Percentiles rank a stretch among this genome's conserved stretches.
Evolutionary conservation across 2,888 invertebrate genomes (phyloP).

Genomic region (Microctonus aethiopoides): DNA sequence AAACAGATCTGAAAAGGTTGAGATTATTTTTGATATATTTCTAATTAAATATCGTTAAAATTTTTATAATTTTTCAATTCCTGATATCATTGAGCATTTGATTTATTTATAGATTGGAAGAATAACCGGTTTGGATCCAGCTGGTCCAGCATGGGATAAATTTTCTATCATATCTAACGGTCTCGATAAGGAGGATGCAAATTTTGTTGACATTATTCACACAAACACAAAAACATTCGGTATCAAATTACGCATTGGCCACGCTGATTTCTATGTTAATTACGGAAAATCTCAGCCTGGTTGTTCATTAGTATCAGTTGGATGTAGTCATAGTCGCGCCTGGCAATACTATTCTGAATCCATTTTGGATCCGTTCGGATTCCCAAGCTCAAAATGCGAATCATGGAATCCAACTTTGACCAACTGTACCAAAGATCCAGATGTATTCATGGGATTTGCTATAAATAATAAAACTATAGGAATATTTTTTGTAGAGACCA

Average conservation of each 20-base stretch:
- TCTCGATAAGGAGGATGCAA: conserved; percentile 71
- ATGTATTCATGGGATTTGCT: background rate
- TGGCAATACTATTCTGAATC: background rate
- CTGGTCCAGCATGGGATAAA: conserved; percentile 73
- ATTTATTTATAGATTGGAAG: conserved; percentile 33
- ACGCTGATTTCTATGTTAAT: conserved; percentile 77
- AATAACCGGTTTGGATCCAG: conserved; percentile 73
- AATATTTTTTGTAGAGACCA: background rate
- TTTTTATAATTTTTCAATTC: too few species aligned
- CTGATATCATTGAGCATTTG: background rate
- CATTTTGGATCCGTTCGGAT: background rate
- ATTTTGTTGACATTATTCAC: conserved; percentile 74
- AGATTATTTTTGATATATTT: too few species aligned
- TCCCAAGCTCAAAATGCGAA: background rate
- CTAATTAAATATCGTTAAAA: too few species aligned
- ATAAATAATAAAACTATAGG: background rate
- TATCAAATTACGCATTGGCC: conserved; percentile 56
- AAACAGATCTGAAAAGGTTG: background rate
- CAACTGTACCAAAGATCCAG: background rate
- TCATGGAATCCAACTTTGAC: background rate
- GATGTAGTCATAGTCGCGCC: background rate
- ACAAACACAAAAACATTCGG: conserved; percentile 70
- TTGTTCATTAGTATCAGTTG: conserved; percentile 63
- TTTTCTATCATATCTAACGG: conserved; percentile 64
- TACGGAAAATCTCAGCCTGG: conserved; percentile 77